Evolutionary conservation across 2,797 vertebrate species (phyloP), one percentile per base, ranked within the genome.

Genomic region (Oreochromis grahami): DNA sequence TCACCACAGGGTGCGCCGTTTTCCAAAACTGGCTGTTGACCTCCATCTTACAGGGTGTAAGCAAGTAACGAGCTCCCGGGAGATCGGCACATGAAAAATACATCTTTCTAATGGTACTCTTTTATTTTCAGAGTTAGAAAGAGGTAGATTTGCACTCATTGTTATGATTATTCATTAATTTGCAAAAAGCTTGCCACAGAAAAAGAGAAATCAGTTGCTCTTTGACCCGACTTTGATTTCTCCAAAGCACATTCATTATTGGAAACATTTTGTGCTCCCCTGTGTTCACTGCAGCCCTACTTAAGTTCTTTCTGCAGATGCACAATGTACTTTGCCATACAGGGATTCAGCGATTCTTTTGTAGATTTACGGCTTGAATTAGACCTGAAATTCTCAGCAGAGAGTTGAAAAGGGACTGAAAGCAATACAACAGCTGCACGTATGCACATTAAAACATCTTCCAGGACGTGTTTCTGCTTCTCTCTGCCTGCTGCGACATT

Each of bases 11-110:
- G 86, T 77, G 83, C 84, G 50, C 12, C 34, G 8, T 56, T 86
- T 82, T 38, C 85, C 85, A 82, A 92, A 93, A 94, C 89, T 77
- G 86, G 80, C 78, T 84, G 82, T 93, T 93, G 92, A 93, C 93
- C 93, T 93, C 84, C 85, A 86, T 88, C 89, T 88, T 72, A 43
- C 19, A 9, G 88, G 85, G 76, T 82, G 83, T 41, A 45, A 63
- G 78, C 24, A 70, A 87, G 88, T 94, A 96, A 95, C 88, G 84
- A 95, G 93, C 89, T 95, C 95, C 91, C 90, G 2, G 76, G 92
- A 94, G 94, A 87, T 34, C 13, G 52, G 80, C 76, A 58, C 43
- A 56, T 72, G 80, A 86, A 88, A 91, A 89, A 90, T 79, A 76
- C 77, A 82, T 86, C 51, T 85, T 77, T 89, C 90, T 92, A 91